These are phyloP conservation scores for Ramphastos sulfuratus DNA, from an alignment of 2,113 vertebrate species.

Conservation along the genomic window DNA sequence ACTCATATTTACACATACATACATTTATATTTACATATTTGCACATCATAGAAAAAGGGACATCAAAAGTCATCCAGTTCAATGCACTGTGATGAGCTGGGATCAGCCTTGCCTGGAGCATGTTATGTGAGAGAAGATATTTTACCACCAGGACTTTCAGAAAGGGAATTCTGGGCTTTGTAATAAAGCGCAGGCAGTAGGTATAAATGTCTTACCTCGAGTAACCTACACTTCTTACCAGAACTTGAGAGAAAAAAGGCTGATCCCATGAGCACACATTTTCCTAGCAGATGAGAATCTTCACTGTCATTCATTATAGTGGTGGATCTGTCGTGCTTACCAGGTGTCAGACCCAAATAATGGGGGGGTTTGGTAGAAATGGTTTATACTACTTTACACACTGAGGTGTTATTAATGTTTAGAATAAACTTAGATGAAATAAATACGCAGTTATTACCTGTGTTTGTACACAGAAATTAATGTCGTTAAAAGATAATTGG, in stretches of 20 bases:
- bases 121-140: background rate
- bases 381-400: background rate
- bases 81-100: background rate
- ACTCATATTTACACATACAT: background rate
- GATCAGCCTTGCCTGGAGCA: conserved; percentile 4
- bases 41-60: background rate
- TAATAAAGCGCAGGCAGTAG: background rate
- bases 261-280: background rate
- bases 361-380: background rate
- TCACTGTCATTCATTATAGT: background rate
- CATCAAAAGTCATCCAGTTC: background rate
- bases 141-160: background rate
- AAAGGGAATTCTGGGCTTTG: background rate
- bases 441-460: background rate
- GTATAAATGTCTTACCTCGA: background rate
- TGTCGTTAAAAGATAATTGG: background rate
- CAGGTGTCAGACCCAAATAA: background rate
- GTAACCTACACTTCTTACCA: background rate
- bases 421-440: background rate
- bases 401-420: background rate
- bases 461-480: background rate
- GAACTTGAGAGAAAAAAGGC: background rate
- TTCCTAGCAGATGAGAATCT: background rate
- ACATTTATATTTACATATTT: background rate
- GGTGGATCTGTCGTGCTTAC: background rate